Evolutionary conservation across 2,797 vertebrate genomes (phyloP).

Genomic region (Pangasius mekongensis): DNA sequence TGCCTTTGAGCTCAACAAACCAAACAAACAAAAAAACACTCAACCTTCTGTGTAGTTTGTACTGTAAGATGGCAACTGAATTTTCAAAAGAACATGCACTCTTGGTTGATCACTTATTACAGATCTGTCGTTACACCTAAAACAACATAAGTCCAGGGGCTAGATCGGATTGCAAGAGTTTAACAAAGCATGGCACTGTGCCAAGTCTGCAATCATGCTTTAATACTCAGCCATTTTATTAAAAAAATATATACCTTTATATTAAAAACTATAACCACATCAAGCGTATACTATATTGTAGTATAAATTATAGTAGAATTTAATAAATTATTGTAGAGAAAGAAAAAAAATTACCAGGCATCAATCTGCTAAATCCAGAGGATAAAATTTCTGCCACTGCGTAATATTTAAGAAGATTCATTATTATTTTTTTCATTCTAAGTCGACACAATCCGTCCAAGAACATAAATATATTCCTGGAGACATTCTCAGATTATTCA

Average conservation of each 20-base stretch:
- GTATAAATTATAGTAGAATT: neutral
- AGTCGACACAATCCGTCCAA: neutral
- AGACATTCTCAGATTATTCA: neutral
- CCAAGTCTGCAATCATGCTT: constrained; percentile 37
- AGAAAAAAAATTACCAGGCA: neutral
- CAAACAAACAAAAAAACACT: neutral
- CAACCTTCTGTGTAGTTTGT: constrained; percentile 48
- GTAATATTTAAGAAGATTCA: neutral
- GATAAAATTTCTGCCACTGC: neutral
- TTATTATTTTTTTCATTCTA: neutral
- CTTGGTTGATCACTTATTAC: constrained; percentile 62
- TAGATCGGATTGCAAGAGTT: constrained; percentile 45
- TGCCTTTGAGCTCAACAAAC: constrained; percentile 68
- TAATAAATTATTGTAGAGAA: neutral
- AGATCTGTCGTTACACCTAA: constrained; percentile 67
- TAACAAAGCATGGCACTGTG: constrained; percentile 65
- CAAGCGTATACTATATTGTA: neutral
- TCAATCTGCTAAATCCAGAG: neutral
- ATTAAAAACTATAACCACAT: neutral
- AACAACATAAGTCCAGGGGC: constrained; percentile 61
- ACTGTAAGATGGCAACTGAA: constrained; percentile 66
- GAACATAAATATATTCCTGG: neutral
- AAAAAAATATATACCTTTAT: neutral
- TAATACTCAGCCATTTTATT: neutral
- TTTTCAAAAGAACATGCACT: constrained; percentile 69